Evolutionary conservation across 2,888 invertebrate genomes (phyloP).

Genomic region (Nymphalis polychloros): DNA sequence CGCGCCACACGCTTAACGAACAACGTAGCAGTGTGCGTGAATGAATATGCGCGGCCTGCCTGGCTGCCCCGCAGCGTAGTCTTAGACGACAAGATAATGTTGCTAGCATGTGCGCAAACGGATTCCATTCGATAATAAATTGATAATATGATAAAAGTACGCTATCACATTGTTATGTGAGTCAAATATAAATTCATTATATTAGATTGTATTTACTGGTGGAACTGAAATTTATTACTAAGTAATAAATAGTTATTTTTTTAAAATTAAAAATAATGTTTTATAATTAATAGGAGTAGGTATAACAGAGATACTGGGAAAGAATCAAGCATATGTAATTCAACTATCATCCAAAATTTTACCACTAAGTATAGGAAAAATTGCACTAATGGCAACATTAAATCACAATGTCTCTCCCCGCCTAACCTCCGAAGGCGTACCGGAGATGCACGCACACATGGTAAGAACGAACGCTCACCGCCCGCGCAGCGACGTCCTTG

Average conservation of each 20-base stretch:
- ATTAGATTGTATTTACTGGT: too few relatives aligned
- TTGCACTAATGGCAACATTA: slow-evolving; percentile 48
- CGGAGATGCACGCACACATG: slow-evolving; percentile 44
- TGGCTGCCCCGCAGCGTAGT: slow-evolving; percentile 42
- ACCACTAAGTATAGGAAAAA: background rate
- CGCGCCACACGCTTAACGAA: slow-evolving; percentile 56
- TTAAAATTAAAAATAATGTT: too few relatives aligned
- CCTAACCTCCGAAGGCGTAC: slow-evolving; percentile 49
- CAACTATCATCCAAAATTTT: background rate
- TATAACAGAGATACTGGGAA: too few relatives aligned
- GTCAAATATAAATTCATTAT: too few relatives aligned
- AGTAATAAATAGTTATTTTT: too few relatives aligned
- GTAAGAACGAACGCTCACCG: slow-evolving; percentile 54
- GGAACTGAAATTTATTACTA: too few relatives aligned
- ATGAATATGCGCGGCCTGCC: slow-evolving; percentile 57
- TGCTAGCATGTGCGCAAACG: slow-evolving; percentile 28
- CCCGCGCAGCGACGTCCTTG: slow-evolving; percentile 81
- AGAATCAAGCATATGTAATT: background rate
- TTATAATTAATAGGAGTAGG: too few relatives aligned
- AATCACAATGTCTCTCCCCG: slow-evolving; percentile 51
- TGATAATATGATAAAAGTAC: slow-evolving; percentile 2
- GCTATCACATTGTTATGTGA: background rate
- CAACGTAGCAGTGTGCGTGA: slow-evolving; percentile 73
- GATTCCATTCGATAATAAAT: slow-evolving; percentile 24
- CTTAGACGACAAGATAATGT: slow-evolving; percentile 37